A percentile compares a stretch with the other conserved stretches of the same genome.
These are phyloP conservation scores for Diogma glabrata DNA, from an alignment of 2,888 invertebrate species.

Conservation along the genomic window DNA sequence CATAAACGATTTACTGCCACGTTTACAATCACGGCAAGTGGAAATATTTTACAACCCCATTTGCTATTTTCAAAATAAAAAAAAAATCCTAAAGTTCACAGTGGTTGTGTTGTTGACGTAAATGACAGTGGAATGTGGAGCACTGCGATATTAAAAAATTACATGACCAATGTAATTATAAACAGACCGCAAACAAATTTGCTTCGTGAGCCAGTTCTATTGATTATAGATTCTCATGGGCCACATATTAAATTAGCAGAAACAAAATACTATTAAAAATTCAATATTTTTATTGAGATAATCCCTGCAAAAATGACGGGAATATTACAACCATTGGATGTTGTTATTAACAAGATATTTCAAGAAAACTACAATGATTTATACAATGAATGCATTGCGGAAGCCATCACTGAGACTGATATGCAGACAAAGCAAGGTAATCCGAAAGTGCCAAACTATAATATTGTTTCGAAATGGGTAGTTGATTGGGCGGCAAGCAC, in stretches of 20 bases:
- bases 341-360: not conserved
- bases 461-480: not conserved
- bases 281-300: not conserved
- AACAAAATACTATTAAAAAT: not conserved
- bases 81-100: not conserved
- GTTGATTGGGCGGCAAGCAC: not conserved
- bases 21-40: not conserved
- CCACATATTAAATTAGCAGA: not conserved
- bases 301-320: not conserved
- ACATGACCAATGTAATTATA: not conserved
- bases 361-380: not conserved
- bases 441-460: not conserved
- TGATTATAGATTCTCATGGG: not conserved
- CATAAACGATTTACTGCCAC: conserved; percentile 3
- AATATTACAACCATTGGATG: not conserved
- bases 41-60: not conserved
- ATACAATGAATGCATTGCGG: not conserved
- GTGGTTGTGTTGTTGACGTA: not conserved
- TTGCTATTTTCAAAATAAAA: conserved; percentile 2
- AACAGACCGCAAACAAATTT: not conserved
- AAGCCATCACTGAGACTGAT: not conserved
- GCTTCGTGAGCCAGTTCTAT: not conserved
- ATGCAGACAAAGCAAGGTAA: conserved; percentile 1
- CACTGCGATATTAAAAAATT: not conserved
- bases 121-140: not conserved